Evolutionary conservation across 2,888 invertebrate genomes (phyloP), one percentile per base, ranked within the genome.

Genomic region (Amphipoea lucens): DNA sequence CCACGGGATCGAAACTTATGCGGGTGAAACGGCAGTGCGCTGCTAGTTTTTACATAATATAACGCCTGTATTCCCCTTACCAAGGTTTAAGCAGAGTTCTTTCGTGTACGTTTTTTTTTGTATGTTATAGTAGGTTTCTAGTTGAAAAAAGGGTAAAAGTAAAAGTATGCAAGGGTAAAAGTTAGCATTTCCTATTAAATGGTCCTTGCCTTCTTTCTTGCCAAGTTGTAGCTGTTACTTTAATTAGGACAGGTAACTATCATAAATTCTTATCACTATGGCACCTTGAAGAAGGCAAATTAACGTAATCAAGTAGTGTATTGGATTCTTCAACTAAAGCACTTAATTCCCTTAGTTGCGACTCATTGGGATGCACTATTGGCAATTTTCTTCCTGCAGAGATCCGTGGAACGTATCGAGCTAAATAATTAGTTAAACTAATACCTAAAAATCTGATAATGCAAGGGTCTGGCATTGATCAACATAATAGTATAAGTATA

Each of bases 231-330:
- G 51, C 45, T 60, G 48, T 82, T 75, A 68, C 36, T 75, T 75
- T 62, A 45, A 54, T 67, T 45, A 79, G 23, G 51, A 60, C 60
- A 74, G 57, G 29, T n/a, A 48, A 36, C 42, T 62, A 54, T 75
- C n/a, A 36, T 54, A 67, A 51, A 75, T 68, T 80, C 11, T 68
- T 82, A 82, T 82, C 76, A 54, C 29, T 23, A 17, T 42, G 42
- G 60, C 40, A 66, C 9, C 42, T 62, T 65, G 45, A 74, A 84
- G 65, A 67, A 67, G 40, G 60, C 45, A 42, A 81, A 73, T 74
- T 73, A 67, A 48, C 48, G 12, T 70, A 54, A 83, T 78, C 29
- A 54, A 76, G n/a, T 82, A n/a, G n/a, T 82, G 14, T 54, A 68
- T 54, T 76, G 67, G 36, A 14, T 67, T 75, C 12, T 62, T 62